Conservation (phyloP, 2,797 vertebrate species). For the Leptoclinus maculatus region DNA sequence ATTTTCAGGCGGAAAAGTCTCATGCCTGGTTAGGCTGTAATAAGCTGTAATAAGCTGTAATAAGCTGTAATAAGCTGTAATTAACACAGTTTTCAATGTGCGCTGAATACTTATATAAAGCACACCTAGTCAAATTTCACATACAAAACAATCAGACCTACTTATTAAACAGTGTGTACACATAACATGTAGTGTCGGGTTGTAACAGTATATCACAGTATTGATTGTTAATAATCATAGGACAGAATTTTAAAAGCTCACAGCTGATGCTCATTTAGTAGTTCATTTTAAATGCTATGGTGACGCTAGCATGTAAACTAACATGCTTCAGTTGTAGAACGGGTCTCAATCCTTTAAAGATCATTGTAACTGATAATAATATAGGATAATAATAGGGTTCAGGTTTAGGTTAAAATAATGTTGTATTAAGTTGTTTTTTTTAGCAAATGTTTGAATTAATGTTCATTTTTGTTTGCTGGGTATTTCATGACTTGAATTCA, state of each 20-base stretch:
- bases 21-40: no score
- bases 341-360: no score
- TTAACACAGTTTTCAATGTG: background rate
- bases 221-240: no score
- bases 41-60: no score
- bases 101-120: constrained; percentile 5
- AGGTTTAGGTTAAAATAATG: background rate
- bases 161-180: background rate
- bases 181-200: background rate
- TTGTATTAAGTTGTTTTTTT: background rate
- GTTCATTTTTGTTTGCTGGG: constrained; percentile 2
- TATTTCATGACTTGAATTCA: constrained; percentile 38
- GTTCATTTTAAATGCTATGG: no score
- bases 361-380: background rate
- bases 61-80: no score
- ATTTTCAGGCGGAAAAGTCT: no score
- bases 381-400: background rate
- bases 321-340: no score
- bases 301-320: no score
- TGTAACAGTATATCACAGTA: no score
- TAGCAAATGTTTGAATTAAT: background rate
- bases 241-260: no score
- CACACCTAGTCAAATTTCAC: background rate
- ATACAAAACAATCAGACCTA: background rate
- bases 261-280: no score